phyloP scores from a whole-genome alignment of 2,113 vertebrate species.

The Gymnarchus niloticus region DNA sequence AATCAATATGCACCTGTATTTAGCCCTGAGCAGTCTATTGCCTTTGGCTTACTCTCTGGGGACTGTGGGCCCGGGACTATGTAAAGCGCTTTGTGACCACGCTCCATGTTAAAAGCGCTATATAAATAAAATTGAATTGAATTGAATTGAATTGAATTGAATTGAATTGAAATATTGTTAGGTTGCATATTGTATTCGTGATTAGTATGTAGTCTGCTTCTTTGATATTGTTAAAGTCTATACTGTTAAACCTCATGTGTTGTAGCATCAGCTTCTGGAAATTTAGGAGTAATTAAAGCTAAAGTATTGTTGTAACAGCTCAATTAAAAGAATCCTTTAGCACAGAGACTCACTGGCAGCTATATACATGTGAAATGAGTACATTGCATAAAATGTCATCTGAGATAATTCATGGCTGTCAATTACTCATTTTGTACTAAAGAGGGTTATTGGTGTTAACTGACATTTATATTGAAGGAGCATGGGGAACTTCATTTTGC shows the following conservation, averaged over 20 bases:
- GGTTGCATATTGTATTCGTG: background rate
- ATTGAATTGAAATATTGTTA: no score
- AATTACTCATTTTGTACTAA: constrained; percentile 5
- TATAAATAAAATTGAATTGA: no score
- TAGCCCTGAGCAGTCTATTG: background rate
- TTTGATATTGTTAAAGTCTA: constrained; percentile 2
- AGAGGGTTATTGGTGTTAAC: background rate
- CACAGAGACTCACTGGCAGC: background rate
- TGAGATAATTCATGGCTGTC: background rate
- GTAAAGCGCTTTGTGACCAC: no score
- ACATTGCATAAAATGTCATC: background rate
- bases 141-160: no score
- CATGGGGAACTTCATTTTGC: background rate
- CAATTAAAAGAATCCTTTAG: constrained; percentile 12
- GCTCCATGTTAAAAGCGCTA: no score
- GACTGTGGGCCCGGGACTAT: no score
- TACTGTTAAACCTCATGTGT: background rate
- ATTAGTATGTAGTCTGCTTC: background rate
- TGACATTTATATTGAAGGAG: constrained; percentile 1
- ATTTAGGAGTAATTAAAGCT: background rate
- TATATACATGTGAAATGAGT: background rate
- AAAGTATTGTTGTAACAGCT: constrained; percentile 4
- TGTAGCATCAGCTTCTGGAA: constrained; percentile 1
- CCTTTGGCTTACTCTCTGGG: no score
- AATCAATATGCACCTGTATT: background rate